Evolutionary conservation across 2,888 invertebrate genomes (phyloP), one percentile per base, ranked within the genome.

Genomic region (Abscondita cerata): DNA sequence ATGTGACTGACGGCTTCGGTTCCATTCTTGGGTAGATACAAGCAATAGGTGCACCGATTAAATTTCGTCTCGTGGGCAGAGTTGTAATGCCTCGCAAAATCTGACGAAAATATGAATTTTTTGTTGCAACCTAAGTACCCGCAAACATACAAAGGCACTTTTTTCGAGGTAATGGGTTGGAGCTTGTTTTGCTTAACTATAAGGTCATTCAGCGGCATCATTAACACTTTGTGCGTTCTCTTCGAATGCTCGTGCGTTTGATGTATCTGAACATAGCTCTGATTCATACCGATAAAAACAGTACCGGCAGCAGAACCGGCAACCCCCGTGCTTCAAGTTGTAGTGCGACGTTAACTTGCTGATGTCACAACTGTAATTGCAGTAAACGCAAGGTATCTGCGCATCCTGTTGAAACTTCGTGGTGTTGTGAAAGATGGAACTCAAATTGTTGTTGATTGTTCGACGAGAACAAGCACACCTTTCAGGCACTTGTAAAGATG

Each of bases 241-340:
- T 62, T 65, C 0, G 72, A 71, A 61, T 84, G 84, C 2, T 75
- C 72, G 12, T 79, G 73, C 11, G 73, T 67, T 41, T 85, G 84
- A 76, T 91, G 91, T 3, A 85, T 79, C 13, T 83, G 81, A 0
- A 90, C 87, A 48, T 88, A 84, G 55, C 86, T 85, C 48, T 83
- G 82, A 0, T 83, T 80, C 0, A 83, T 79, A 0, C 87, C 91
- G 81, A 75, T 90, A 91, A 71, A 90, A 86, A 72, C 92, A 92
- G 67, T 84, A 82, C 2, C 79, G 81, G 71, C 92, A 92, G 25
- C 86, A 86, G 70, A 79, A 90, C 20, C 82, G 80, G 70, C 89
- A 88, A 54, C 82, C 79, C 0, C 83, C 83, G 71, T 92, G 91
- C 33, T 81, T 81, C 19, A 84, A 83, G 51, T 86, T 83, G 11